These are phyloP conservation scores for Chloroclystis v-ata DNA, from an alignment of 2,888 invertebrate species.

Conservation along the genomic window DNA sequence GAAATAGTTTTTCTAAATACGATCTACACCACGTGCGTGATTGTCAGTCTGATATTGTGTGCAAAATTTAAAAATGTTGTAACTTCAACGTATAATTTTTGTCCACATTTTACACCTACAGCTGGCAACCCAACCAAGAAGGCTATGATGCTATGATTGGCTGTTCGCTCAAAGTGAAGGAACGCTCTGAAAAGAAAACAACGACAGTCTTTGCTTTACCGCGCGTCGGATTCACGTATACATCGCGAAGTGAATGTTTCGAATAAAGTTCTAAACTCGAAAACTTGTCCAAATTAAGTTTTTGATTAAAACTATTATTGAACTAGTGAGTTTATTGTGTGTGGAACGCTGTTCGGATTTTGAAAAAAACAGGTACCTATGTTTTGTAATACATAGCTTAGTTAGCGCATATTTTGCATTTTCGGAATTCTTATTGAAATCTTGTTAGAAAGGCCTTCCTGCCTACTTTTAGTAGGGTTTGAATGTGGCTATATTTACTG, in stretches of 20 bases:
- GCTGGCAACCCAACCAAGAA: background rate
- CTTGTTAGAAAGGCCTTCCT: slow-evolving; percentile 41
- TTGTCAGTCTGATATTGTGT: too few species aligned
- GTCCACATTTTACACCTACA: background rate
- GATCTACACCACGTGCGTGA: too few species aligned
- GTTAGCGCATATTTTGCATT: slow-evolving; percentile 35
- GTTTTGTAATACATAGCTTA: slow-evolving; percentile 49
- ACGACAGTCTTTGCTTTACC: background rate
- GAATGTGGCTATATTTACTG: background rate
- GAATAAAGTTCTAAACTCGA: slow-evolving; percentile 1
- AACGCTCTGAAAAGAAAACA: background rate
- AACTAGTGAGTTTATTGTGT: slow-evolving; percentile 11
- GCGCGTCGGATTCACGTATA: slow-evolving; percentile 18
- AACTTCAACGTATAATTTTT: too few species aligned
- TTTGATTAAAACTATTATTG: background rate
- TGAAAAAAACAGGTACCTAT: slow-evolving; percentile 24
- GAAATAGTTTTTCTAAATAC: too few species aligned
- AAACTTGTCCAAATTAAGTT: background rate
- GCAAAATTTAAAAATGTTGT: too few species aligned
- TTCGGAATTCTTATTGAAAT: slow-evolving; percentile 41
- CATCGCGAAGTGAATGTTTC: slow-evolving; percentile 39
- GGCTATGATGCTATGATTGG: background rate
- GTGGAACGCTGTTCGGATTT: slow-evolving; percentile 27
- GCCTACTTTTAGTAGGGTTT: background rate
- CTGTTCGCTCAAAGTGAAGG: background rate